A percentile compares a stretch with the other conserved stretches of the same genome.
These are phyloP conservation scores for Parnassius glacialis DNA, from an alignment of 2,888 invertebrate genomes.

Conservation along the genomic window DNA sequence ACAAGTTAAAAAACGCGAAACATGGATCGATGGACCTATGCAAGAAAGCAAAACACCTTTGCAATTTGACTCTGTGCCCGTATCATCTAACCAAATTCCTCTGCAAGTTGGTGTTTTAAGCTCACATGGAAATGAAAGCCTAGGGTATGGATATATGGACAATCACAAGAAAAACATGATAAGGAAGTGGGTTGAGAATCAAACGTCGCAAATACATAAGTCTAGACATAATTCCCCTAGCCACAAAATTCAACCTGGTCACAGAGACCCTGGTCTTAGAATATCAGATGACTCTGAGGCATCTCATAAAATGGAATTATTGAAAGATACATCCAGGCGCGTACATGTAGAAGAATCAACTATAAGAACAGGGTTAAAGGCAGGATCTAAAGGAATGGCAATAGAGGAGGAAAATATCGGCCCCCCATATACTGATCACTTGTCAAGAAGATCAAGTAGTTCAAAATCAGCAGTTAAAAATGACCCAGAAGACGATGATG, in stretches of 20 bases:
- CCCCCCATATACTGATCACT: constrained; percentile 59
- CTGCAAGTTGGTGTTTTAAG: constrained; percentile 68
- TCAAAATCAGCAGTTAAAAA: constrained; percentile 59
- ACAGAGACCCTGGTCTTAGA: constrained; percentile 54
- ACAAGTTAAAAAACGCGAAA: constrained; percentile 90
- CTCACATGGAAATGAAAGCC: constrained; percentile 70
- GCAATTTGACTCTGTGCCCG: constrained; percentile 79
- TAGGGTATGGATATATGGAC: constrained; percentile 94
- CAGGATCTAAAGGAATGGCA: constrained; percentile 69
- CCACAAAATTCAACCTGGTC: constrained; percentile 52
- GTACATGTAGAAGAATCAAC: constrained; percentile 81
- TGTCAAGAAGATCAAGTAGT: constrained; percentile 44
- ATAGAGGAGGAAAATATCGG: constrained; percentile 75
- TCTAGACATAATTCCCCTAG: constrained; percentile 81
- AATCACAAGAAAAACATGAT: constrained; percentile 96
- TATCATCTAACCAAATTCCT: constrained; percentile 76
- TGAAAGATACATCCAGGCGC: constrained; percentile 78
- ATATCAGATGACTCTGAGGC: constrained; percentile 50
- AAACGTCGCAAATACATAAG: constrained; percentile 90
- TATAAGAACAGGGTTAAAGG: constrained; percentile 83
- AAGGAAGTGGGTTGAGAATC: constrained; percentile 95
- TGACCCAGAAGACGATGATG: constrained; percentile 85
- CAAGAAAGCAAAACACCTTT: constrained; percentile 80
- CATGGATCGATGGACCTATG: constrained; percentile 98
- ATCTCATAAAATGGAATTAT: constrained; percentile 68